Conservation (phyloP, 2,888 invertebrate species). For the Coelopa pilipes region DNA sequence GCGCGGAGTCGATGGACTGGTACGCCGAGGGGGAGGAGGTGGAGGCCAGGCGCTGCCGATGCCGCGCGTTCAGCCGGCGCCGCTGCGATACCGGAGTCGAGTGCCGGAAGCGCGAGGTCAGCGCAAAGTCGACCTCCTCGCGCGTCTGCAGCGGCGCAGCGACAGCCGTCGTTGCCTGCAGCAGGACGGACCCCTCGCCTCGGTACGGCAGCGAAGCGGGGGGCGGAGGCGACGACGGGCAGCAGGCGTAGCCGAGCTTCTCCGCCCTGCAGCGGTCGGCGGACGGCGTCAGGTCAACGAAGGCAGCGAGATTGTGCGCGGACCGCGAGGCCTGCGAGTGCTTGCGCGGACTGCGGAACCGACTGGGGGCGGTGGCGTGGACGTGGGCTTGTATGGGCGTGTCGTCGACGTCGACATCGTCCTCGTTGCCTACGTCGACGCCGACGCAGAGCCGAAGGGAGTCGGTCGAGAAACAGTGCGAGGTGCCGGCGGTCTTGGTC, state of each 20-base stretch:
- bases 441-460: conserved; percentile 48
- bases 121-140: conserved; percentile 52
- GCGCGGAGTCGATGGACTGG: conserved; percentile 51
- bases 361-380: conserved; percentile 31
- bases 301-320: conserved; percentile 21
- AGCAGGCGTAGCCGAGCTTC: background rate
- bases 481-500: conserved; percentile 34
- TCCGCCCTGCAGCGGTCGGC: background rate
- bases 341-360: conserved; percentile 46
- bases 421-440: background rate
- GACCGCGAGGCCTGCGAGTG: conserved; percentile 38
- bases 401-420: background rate
- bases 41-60: conserved; percentile 44
- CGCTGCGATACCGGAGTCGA: conserved; percentile 57
- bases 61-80: conserved; percentile 48
- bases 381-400: conserved; percentile 22
- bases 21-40: conserved; percentile 43
- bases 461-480: conserved; percentile 56
- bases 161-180: conserved; percentile 8
- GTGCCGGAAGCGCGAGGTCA: conserved; percentile 57
- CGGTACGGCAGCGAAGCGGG: conserved; percentile 17
- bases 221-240: background rate
- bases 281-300: background rate
- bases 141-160: background rate
- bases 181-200: conserved; percentile 9